These are phyloP conservation scores for Mellivora capensis DNA, from an alignment of 2,113 vertebrate genomes.

Conservation along the genomic window DNA sequence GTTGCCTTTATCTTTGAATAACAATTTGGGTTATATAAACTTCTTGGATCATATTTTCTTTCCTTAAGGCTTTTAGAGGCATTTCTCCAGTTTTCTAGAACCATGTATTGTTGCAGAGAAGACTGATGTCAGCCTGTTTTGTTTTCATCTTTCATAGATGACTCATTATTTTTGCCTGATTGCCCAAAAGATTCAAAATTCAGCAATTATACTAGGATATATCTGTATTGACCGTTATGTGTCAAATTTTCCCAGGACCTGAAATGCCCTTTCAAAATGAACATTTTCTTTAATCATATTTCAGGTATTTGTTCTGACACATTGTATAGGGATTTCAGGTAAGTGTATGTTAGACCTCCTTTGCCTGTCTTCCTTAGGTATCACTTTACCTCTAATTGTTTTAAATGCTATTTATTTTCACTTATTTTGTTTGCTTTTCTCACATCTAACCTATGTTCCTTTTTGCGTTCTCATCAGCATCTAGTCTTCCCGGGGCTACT, in stretches of 20 bases:
- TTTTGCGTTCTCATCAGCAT: neutral
- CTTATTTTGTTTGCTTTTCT: neutral
- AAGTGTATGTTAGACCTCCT: neutral
- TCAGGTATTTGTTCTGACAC: neutral
- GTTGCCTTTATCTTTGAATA: neutral
- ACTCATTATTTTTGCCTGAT: slow-evolving; percentile 38
- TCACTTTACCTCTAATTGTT: neutral
- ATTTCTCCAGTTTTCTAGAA: neutral
- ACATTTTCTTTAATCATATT: neutral
- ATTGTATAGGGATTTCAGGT: neutral
- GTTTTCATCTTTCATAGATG: neutral
- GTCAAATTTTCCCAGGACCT: neutral
- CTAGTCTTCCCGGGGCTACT: neutral
- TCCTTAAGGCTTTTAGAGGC: neutral
- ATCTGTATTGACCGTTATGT: neutral
- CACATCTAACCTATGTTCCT: neutral
- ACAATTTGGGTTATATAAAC: neutral
- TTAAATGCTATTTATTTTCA: neutral
- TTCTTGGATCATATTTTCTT: neutral
- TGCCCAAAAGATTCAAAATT: neutral
- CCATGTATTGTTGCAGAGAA: neutral
- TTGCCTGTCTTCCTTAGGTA: neutral
- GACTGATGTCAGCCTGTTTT: neutral
- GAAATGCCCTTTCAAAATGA: neutral
- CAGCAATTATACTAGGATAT: neutral